Percentiles rank a stretch among this genome's conserved stretches.
phyloP scores from a whole-genome alignment of 2,888 invertebrate species.

The Eristalis tenax region DNA sequence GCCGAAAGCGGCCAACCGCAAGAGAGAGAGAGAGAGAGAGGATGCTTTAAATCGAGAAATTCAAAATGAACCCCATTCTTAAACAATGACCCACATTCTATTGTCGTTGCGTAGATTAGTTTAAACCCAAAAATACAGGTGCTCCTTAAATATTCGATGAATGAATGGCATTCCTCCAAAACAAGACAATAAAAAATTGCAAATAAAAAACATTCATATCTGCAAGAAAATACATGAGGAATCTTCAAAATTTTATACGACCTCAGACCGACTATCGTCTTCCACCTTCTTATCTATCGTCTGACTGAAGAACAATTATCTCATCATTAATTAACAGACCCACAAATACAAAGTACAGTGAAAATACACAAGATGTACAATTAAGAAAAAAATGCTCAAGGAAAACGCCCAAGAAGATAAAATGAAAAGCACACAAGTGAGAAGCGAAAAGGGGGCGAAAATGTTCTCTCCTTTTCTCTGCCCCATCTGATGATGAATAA shows the following conservation, averaged over 20 bases:
- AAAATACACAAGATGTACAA: conserved; percentile 1
- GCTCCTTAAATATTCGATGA: not conserved
- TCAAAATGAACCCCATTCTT: conserved; percentile 9
- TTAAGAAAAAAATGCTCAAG: conserved; percentile 29
- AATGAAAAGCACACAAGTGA: conserved; percentile 17
- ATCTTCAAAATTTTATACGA: conserved; percentile 17
- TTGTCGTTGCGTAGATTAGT: not conserved
- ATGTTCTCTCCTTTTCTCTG: conserved; percentile 20
- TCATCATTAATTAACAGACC: conserved; percentile 64
- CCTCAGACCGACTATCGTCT: not conserved
- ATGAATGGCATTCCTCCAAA: conserved; percentile 35
- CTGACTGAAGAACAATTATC: conserved; percentile 49
- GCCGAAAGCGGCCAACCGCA: not conserved
- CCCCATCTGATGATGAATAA: conserved; percentile 27
- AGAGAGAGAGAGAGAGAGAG: not conserved
- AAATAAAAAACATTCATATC: not conserved
- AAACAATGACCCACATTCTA: conserved; percentile 61
- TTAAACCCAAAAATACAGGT: conserved; percentile 44
- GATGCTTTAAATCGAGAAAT: conserved; percentile 9
- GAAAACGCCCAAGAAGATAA: conserved; percentile 69
- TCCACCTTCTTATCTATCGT: conserved; percentile 11
- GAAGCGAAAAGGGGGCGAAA: conserved; percentile 14
- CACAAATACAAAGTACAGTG: not conserved
- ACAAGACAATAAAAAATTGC: conserved; percentile 9
- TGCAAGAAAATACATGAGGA: not conserved